Percentiles rank a stretch among this genome's conserved stretches.
Evolutionary conservation across 2,113 vertebrate species (phyloP).

Genomic region (Amphilophus citrinellus): DNA sequence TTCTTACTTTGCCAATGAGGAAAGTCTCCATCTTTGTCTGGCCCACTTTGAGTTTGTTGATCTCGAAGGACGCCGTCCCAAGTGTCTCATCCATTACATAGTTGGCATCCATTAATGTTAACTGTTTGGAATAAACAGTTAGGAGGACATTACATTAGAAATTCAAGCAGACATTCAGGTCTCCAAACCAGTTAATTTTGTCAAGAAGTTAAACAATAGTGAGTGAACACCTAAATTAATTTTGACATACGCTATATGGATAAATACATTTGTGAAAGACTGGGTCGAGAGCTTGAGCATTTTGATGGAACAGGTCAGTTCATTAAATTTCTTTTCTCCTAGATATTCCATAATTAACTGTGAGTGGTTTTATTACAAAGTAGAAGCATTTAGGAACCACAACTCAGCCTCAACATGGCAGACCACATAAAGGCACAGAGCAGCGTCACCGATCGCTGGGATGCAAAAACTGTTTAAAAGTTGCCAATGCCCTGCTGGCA

Average conservation of each 20-base stretch:
- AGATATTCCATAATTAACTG: neutral
- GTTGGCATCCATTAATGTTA: conserved; percentile 98
- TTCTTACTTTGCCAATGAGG: conserved; percentile 90
- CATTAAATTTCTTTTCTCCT: too few relatives aligned
- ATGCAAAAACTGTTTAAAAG: neutral
- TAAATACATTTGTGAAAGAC: too few relatives aligned
- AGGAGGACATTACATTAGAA: neutral
- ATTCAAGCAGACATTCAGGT: accelerated
- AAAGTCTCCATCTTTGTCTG: conserved; percentile 86
- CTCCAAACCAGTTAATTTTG: neutral
- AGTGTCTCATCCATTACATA: conserved; percentile 96
- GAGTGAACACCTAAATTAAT: neutral
- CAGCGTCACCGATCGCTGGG: neutral
- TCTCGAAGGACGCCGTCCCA: conserved; percentile 86
- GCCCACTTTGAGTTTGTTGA: conserved; percentile 86
- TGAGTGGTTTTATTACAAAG: neutral
- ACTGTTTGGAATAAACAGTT: conserved; percentile 74
- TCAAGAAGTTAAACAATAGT: neutral
- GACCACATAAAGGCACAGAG: neutral
- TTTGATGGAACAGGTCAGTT: too few relatives aligned
- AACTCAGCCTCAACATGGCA: neutral
- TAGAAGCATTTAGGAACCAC: neutral
- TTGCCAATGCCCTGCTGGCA: neutral
- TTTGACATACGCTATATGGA: neutral
- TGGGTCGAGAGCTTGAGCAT: neutral